These are phyloP conservation scores for Choreutis nemorana DNA, from an alignment of 2,888 invertebrate genomes.

Conservation along the genomic window DNA sequence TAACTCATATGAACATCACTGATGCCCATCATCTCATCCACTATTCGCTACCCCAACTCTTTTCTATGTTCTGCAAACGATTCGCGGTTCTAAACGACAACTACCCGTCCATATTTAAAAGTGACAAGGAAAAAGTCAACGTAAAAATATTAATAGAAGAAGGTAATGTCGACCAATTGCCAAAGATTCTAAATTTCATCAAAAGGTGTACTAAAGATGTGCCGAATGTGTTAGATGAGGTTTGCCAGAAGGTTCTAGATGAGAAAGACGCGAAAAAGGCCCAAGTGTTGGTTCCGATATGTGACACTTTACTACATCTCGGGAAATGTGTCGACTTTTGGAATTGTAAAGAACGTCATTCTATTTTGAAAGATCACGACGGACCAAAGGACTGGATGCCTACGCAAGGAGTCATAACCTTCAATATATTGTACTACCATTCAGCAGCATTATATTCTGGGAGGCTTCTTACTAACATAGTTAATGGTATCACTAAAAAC, in stretches of 20 bases:
- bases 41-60: conserved; percentile 71
- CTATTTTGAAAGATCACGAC: conserved; percentile 58
- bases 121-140: conserved; percentile 26
- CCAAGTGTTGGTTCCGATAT: conserved; percentile 50
- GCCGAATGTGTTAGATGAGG: conserved; percentile 29
- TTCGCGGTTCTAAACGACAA: conserved; percentile 73
- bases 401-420: conserved; percentile 59
- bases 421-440: conserved; percentile 63
- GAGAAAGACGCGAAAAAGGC: conserved; percentile 51
- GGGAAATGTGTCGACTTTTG: conserved; percentile 69
- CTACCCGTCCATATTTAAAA: conserved; percentile 50
- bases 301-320: conserved; percentile 68
- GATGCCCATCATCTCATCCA: conserved; percentile 75
- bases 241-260: conserved; percentile 31
- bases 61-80: conserved; percentile 74
- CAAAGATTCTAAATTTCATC: conserved; percentile 68
- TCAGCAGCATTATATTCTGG: conserved; percentile 71
- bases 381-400: conserved; percentile 62
- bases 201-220: conserved; percentile 47
- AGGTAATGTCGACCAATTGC: conserved; percentile 64
- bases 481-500: conserved; percentile 20
- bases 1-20: conserved; percentile 69
- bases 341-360: conserved; percentile 70
- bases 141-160: conserved; percentile 68
- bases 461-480: conserved; percentile 33